phyloP scores from a whole-genome alignment of 2,113 vertebrate species.

The Tetrao urogallus region DNA sequence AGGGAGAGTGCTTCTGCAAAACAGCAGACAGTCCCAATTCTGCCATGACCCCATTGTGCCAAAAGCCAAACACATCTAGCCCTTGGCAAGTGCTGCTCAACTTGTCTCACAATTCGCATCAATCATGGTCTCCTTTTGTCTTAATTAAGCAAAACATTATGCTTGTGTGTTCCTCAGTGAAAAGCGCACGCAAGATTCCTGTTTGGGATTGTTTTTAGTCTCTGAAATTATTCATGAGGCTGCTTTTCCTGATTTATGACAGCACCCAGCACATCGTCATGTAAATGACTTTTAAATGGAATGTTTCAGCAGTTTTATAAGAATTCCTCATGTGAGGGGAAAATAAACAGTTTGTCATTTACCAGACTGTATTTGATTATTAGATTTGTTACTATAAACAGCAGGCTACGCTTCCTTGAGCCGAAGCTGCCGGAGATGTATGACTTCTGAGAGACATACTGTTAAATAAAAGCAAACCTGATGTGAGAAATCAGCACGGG shows the following conservation, averaged over 20 bases:
- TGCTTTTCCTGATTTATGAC: constrained; percentile 29
- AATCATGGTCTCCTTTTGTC: neutral
- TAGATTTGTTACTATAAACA: constrained; percentile 42
- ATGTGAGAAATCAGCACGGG: neutral
- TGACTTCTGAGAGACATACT: neutral
- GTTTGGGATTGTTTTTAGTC: constrained; percentile 40
- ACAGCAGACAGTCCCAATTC: neutral
- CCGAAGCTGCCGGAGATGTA: neutral
- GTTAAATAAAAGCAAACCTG: neutral
- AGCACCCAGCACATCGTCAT: neutral
- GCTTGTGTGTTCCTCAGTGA: neutral
- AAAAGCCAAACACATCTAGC: neutral
- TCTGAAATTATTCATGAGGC: constrained; percentile 40
- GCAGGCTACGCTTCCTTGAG: neutral
- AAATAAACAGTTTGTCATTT: constrained; percentile 45
- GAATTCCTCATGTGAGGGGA: constrained; percentile 43
- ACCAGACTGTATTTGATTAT: constrained; percentile 5
- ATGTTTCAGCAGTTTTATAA: constrained; percentile 37
- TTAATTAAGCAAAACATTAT: neutral
- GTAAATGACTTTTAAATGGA: constrained; percentile 44
- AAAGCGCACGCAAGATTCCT: neutral
- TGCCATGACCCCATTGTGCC: neutral
- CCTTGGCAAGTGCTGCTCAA: neutral
- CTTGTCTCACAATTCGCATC: neutral
- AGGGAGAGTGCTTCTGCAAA: neutral